Evolutionary conservation across 2,797 vertebrate species (phyloP).

Genomic region (Sphaeramia orbicularis): DNA sequence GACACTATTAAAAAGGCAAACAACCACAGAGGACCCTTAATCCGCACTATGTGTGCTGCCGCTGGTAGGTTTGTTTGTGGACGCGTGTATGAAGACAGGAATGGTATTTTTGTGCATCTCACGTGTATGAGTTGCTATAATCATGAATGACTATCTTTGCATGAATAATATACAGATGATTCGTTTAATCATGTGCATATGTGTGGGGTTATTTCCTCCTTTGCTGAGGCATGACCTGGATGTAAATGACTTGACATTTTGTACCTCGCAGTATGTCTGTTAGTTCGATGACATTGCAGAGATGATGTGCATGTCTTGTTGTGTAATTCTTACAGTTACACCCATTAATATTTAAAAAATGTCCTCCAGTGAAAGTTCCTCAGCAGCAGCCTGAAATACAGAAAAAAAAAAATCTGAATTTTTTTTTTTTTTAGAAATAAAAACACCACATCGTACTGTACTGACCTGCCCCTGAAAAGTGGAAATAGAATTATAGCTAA

Average conservation of each 20-base stretch:
- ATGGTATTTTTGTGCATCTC: conserved; percentile 30
- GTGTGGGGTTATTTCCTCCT: conserved; percentile 4
- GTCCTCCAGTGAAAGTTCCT: conserved; percentile 1
- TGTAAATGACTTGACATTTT: conserved; percentile 14
- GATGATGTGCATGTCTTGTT: conserved; percentile 1
- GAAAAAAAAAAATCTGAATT: not conserved
- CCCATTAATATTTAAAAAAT: not conserved
- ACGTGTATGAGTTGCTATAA: not conserved
- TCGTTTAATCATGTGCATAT: not conserved
- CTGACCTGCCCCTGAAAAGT: conserved; percentile 3
- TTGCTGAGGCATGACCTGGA: not conserved
- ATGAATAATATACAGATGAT: not conserved
- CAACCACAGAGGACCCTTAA: conserved; percentile 77
- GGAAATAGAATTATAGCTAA: conserved; percentile 40
- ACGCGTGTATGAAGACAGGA: conserved; percentile 1
- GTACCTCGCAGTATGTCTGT: conserved; percentile 1
- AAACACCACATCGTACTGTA: not conserved
- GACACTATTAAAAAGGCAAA: conserved; percentile 82
- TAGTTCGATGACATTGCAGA: conserved; percentile 12
- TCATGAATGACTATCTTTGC: conserved; percentile 12
- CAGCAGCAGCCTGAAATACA: not conserved
- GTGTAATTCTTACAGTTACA: not conserved
- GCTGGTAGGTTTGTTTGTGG: conserved; percentile 49
- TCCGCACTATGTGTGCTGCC: conserved; percentile 61
- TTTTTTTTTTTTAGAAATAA: not conserved